phyloP scores from a whole-genome alignment of 2,113 vertebrate species.

The cattle (Bos taurus) region ARS-UCD2.0 NC_037334.1:80949501-80950000 shows the following conservation, averaged over 20 bases:
- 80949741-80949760: neutral
- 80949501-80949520: neutral
- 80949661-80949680: neutral
- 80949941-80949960: neutral
- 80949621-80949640: neutral
- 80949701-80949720: neutral
- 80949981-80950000: neutral
- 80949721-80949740: neutral
- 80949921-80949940: neutral
- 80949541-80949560: neutral
- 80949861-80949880: neutral
- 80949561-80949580: neutral
- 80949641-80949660: neutral
- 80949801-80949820: neutral
- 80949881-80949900: neutral
- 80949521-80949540: neutral
- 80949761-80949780: neutral
- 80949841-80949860: neutral
- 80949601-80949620: neutral
- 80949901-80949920: neutral
- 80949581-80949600: neutral
- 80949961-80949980: neutral
- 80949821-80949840: neutral
- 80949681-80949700: neutral
- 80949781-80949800: neutral